Conservation (phyloP, 2,113 vertebrate genomes). For the Hydrochoerus hydrochaeris region DNA sequence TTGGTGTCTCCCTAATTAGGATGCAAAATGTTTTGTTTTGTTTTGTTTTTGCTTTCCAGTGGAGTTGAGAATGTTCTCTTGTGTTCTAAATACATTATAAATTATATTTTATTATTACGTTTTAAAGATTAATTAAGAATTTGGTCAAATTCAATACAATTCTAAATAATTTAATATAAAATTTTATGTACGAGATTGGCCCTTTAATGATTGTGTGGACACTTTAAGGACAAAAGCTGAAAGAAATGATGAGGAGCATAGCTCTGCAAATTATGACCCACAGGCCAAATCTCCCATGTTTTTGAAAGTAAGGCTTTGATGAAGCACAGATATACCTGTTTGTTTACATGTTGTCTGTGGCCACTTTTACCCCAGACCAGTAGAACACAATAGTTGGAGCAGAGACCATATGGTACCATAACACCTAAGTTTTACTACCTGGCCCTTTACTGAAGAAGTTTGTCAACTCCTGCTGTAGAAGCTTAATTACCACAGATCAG, state of each 20-base stretch:
- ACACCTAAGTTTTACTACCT: neutral
- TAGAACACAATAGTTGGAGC: neutral
- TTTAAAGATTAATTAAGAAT: neutral
- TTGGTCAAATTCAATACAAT: neutral
- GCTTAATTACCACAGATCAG: neutral
- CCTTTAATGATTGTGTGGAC: neutral
- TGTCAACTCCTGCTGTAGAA: neutral
- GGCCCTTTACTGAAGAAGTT: neutral
- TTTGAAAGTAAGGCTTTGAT: neutral
- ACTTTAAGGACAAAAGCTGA: neutral
- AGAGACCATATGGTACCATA: neutral
- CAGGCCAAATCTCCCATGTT: neutral
- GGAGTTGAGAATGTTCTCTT: neutral
- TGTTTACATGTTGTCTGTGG: neutral
- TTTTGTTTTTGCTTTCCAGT: neutral
- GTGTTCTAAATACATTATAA: neutral
- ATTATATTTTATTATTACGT: neutral
- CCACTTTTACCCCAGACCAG: neutral
- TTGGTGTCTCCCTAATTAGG: neutral
- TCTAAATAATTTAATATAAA: neutral
- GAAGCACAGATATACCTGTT: neutral
- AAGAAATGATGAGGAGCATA: neutral
- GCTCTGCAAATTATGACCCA: neutral
- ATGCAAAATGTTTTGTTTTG: neutral
- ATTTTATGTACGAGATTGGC: neutral